Percentiles rank a stretch among this genome's conserved stretches.
Conservation (phyloP, 92 coral and sea anemone species). For the Plumapathes pennacea region DNA sequence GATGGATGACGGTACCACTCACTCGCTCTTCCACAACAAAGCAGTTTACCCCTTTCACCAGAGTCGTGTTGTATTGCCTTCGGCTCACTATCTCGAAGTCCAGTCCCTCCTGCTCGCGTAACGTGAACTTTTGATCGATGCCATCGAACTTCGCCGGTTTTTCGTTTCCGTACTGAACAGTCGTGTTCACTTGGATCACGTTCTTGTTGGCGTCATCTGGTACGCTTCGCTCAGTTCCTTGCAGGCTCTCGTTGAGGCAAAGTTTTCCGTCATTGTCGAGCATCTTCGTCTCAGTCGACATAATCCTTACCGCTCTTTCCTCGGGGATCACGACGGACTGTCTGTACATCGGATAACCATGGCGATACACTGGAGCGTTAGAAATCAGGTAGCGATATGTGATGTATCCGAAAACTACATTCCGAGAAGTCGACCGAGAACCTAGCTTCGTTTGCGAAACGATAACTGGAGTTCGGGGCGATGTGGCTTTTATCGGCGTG, state of each 20-base stretch:
- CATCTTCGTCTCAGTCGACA: slow-evolving; percentile 3
- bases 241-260: background rate
- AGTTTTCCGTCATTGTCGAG: background rate
- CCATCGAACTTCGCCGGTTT: background rate
- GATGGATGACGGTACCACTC: slow-evolving; percentile 9
- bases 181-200: slow-evolving; percentile 9
- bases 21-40: slow-evolving; percentile 10
- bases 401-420: slow-evolving; percentile 1
- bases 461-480: slow-evolving; percentile 28
- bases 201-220: no score
- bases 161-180: slow-evolving; percentile 19
- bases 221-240: background rate
- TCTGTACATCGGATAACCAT: slow-evolving; percentile 28
- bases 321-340: slow-evolving; percentile 7
- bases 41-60: slow-evolving; percentile 4
- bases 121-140: background rate
- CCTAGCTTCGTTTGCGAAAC: slow-evolving; percentile 13
- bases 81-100: slow-evolving; percentile 11
- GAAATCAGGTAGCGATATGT: background rate
- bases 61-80: slow-evolving; percentile 11
- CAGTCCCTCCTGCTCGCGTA: slow-evolving; percentile 9
- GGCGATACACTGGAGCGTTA: slow-evolving; percentile 21
- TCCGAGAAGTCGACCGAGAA: slow-evolving; percentile 9
- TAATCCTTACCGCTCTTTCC: slow-evolving; percentile 15
- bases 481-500: slow-evolving; percentile 26